phyloP scores from a whole-genome alignment of 2,888 invertebrate species.

The Clunio marinus region DNA sequence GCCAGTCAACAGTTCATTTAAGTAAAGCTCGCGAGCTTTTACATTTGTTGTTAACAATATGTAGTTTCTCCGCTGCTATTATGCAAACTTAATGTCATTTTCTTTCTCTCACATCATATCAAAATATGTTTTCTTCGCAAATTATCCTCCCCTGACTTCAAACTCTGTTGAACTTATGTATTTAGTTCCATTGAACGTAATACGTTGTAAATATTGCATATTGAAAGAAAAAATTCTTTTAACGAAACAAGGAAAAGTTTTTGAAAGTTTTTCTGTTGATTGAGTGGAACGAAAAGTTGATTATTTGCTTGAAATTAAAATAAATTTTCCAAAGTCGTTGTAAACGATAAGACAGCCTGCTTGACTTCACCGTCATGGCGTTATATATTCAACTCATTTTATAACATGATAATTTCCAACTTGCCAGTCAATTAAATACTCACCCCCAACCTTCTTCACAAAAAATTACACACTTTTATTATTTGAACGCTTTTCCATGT shows the following conservation, averaged over 20 bases:
- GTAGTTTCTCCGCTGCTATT: no score
- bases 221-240: background rate
- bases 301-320: background rate
- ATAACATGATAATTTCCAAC: constrained; percentile 38
- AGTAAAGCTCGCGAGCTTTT: no score
- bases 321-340: background rate
- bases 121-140: no score
- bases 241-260: constrained; percentile 5
- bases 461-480: background rate
- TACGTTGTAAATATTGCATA: background rate
- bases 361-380: background rate
- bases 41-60: no score
- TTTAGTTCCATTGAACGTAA: no score
- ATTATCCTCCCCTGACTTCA: no score
- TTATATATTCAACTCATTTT: constrained; percentile 25
- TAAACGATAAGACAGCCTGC: constrained; percentile 16
- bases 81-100: no score
- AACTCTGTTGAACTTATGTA: no score
- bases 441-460: background rate
- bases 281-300: constrained; percentile 11
- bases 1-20: no score
- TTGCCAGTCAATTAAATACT: constrained; percentile 31
- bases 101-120: no score
- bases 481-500: constrained; percentile 8
- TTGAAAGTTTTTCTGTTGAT: background rate